These are phyloP conservation scores for Upupa epops DNA, from an alignment of 2,113 vertebrate species.

Conservation along the genomic window DNA sequence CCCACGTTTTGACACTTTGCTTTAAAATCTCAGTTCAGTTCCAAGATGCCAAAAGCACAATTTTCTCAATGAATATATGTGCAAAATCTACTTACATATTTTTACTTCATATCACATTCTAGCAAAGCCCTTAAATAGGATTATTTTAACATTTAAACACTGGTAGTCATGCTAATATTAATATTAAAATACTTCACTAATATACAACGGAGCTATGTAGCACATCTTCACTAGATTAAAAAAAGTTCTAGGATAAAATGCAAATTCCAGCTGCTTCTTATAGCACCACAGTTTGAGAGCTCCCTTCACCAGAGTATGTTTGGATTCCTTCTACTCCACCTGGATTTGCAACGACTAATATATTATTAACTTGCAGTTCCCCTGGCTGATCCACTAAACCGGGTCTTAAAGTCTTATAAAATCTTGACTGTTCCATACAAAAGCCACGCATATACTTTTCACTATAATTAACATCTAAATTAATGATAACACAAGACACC, in stretches of 20 bases:
- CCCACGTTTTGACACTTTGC: background rate
- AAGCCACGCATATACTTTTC: background rate
- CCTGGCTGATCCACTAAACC: constrained; percentile 20
- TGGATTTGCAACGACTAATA: constrained; percentile 35
- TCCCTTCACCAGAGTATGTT: background rate
- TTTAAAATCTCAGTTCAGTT: background rate
- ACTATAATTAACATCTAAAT: constrained; percentile 38
- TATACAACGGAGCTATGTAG: background rate
- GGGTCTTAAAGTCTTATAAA: constrained; percentile 44
- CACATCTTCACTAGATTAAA: background rate
- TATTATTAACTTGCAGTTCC: constrained; percentile 26
- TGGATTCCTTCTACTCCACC: constrained; percentile 28
- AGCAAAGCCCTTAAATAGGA: constrained; percentile 21
- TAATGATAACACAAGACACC: background rate
- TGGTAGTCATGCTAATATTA: constrained; percentile 18
- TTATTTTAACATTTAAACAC: constrained; percentile 50
- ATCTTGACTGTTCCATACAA: background rate
- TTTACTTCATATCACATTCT: constrained; percentile 1
- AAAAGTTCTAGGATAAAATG: constrained; percentile 17
- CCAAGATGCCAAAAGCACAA: background rate
- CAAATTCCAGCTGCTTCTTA: constrained; percentile 20
- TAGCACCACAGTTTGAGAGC: background rate
- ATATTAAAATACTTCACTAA: constrained; percentile 38
- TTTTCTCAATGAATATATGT: background rate
- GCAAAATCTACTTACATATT: constrained; percentile 13